These are phyloP conservation scores for Pseudotriccus pelzelni DNA, from an alignment of 2,797 vertebrate species.

Conservation along the genomic window DNA sequence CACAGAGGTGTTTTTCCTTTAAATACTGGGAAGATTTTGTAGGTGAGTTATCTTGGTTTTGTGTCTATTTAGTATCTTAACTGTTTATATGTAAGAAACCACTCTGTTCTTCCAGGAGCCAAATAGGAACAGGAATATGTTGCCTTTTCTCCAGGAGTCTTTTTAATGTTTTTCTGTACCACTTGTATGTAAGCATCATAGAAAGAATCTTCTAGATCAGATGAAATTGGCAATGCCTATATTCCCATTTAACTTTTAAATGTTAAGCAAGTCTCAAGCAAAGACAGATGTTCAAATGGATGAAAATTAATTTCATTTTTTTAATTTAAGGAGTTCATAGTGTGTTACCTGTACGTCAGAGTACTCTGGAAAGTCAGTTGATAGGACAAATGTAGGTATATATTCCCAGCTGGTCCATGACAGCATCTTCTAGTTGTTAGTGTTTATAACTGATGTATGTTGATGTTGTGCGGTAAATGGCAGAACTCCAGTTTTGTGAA, in stretches of 20 bases:
- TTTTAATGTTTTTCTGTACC: background rate
- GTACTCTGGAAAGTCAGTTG: background rate
- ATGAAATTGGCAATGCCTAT: background rate
- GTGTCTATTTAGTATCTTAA: background rate
- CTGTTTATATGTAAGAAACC: background rate
- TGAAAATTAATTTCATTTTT: background rate
- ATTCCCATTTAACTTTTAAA: background rate
- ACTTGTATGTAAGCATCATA: background rate
- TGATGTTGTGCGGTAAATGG: background rate
- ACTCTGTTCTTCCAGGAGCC: background rate
- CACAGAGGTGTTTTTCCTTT: background rate
- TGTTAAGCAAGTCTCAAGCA: background rate
- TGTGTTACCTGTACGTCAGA: background rate
- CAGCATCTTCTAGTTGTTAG: fast-evolving
- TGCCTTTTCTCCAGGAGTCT: background rate
- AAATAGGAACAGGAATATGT: background rate
- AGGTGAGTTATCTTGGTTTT: background rate
- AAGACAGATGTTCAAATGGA: background rate
- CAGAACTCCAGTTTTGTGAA: background rate
- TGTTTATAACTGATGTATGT: background rate
- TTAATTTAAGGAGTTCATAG: background rate
- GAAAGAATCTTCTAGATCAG: background rate
- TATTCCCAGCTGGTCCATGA: background rate
- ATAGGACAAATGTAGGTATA: background rate
- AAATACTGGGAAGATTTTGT: background rate